phyloP scores from a whole-genome alignment of 2,113 vertebrate species.

The Cairina moschata region DNA sequence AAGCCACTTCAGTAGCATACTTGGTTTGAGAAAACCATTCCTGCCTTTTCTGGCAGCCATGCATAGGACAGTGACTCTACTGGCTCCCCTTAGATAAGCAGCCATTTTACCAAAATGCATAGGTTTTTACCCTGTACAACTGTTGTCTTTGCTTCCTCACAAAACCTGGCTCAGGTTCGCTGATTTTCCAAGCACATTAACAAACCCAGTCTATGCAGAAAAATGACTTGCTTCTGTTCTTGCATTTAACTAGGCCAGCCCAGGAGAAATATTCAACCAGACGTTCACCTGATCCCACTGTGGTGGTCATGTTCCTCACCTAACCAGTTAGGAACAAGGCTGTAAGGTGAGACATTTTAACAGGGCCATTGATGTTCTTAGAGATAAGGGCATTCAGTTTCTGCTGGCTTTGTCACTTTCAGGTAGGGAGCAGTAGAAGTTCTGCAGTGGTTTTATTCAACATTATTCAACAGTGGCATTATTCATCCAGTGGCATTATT shows the following conservation, averaged over 20 bases:
- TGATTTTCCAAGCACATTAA: neutral
- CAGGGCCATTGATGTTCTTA: slow-evolving; percentile 6
- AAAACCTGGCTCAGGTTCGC: neutral
- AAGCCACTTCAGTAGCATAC: fast-evolving
- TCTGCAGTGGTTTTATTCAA: neutral
- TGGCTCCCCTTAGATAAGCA: neutral
- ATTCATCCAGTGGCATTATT: neutral
- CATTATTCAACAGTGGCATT: no score
- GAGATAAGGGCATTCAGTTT: neutral
- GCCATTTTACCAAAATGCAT: neutral
- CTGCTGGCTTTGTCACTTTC: slow-evolving; percentile 23
- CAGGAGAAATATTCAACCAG: neutral
- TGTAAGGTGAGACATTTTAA: neutral
- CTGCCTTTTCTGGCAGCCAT: neutral
- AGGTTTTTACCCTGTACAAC: neutral
- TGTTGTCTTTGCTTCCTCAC: neutral
- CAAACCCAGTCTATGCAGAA: neutral
- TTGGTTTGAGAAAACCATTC: neutral
- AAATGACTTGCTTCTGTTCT: neutral
- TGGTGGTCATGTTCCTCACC: neutral
- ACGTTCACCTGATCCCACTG: neutral
- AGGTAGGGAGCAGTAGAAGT: neutral
- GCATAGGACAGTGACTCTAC: neutral
- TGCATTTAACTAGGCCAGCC: neutral
- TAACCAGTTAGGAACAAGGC: neutral